These are phyloP conservation scores for Hirtodrosophila alboralis DNA, from an alignment of 2,888 invertebrate genomes.

Conservation along the genomic window DNA sequence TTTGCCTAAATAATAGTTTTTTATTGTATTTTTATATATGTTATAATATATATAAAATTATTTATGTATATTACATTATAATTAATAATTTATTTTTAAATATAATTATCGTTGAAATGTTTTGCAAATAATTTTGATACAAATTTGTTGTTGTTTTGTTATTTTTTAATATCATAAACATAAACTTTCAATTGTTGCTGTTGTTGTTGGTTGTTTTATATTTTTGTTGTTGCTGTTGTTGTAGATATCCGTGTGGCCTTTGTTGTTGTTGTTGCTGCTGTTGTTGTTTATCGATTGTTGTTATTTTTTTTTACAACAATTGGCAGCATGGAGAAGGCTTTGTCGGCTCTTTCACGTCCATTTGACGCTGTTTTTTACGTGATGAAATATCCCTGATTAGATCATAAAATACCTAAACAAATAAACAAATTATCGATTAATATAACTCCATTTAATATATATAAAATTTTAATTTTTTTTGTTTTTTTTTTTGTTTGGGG, in stretches of 20 bases:
- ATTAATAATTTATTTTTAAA: constrained; percentile 41
- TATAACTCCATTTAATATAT: constrained; percentile 5
- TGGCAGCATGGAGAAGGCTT: constrained; percentile 84
- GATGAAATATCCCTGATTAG: constrained; percentile 85
- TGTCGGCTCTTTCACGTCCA: constrained; percentile 83
- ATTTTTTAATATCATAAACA: constrained; percentile 27
- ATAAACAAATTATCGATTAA: too few relatives aligned
- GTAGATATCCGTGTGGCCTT: constrained; percentile 24
- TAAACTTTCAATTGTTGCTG: constrained; percentile 28
- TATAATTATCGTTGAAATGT: constrained; percentile 48
- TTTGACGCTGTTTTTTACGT: constrained; percentile 84
- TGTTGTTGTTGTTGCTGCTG: constrained; percentile 19
- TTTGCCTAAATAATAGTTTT: constrained; percentile 36
- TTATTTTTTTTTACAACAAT: constrained; percentile 80
- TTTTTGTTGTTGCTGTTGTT: constrained; percentile 35
- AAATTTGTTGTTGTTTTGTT: constrained; percentile 24
- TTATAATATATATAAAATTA: constrained; percentile 6
- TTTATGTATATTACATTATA: constrained; percentile 51
- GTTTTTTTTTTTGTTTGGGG: constrained; percentile 4
- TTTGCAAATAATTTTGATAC: constrained; percentile 47
- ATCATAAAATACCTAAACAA: constrained; percentile 84
- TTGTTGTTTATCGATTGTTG: constrained; percentile 24
- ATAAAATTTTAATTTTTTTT: neutral
- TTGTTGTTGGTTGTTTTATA: constrained; percentile 26
- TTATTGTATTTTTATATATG: too few relatives aligned